Evolutionary conservation across 30 jellyfish, hydroid and myxozoan species (phyloP).

Genomic region (Euphysa ruthae): DNA sequence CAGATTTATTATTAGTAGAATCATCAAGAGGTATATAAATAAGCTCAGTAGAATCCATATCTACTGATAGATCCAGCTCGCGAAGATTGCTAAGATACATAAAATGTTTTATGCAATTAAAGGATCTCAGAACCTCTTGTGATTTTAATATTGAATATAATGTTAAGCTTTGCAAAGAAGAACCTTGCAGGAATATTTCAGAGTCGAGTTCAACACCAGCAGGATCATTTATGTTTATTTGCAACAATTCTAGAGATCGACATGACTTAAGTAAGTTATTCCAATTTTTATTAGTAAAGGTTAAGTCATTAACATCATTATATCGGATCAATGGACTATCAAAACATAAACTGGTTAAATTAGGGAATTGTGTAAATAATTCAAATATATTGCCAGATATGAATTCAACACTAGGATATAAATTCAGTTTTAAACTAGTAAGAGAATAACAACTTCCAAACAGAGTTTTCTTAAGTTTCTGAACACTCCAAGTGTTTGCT

Average conservation of each 20-base stretch:
- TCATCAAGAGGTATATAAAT: background rate
- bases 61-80: conserved; percentile 68
- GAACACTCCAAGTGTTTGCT: conserved; percentile 9
- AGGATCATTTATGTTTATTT: conserved; percentile 12
- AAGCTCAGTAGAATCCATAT: conserved; percentile 48
- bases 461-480: conserved; percentile 1
- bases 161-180: conserved; percentile 28
- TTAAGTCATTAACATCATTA: background rate
- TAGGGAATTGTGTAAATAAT: conserved; percentile 30
- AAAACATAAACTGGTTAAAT: background rate
- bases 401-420: conserved; percentile 16
- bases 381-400: conserved; percentile 25
- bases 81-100: conserved; percentile 24
- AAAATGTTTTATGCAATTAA: conserved; percentile 29
- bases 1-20: background rate
- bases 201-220: conserved; percentile 22
- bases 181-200: conserved; percentile 5
- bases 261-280: conserved; percentile 2
- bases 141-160: conserved; percentile 41
- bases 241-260: conserved; percentile 3
- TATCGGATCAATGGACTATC: conserved; percentile 6
- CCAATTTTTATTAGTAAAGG: conserved; percentile 31
- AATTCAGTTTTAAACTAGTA: conserved; percentile 1
- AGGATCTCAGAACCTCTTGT: background rate
- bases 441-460: conserved; percentile 13